Evolutionary conservation across 2,113 vertebrate species (phyloP).

Genomic region (Sphaerodactylus townsendi): DNA sequence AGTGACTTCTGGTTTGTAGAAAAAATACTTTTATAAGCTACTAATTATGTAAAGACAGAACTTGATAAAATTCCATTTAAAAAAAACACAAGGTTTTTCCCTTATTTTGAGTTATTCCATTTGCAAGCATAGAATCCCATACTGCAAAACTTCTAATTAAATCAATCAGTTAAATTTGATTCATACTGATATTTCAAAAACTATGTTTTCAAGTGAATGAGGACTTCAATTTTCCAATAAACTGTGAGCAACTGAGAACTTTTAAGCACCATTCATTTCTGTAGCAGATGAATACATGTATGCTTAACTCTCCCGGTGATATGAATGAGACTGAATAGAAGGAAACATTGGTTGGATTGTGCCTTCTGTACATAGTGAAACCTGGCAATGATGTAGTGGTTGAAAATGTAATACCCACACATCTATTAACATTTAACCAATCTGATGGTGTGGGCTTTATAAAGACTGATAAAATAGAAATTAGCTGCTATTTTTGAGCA

Average conservation of each 20-base stretch:
- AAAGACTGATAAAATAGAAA: too few species aligned
- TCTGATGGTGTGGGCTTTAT: too few species aligned
- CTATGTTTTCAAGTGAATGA: not conserved
- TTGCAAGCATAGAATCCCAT: constrained; percentile 60
- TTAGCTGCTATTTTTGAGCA: too few species aligned
- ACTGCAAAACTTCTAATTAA: constrained; percentile 15
- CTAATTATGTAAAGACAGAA: not conserved
- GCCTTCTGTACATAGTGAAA: constrained; percentile 9
- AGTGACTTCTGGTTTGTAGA: not conserved
- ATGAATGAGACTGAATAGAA: constrained; percentile 8
- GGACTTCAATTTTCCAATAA: not conserved
- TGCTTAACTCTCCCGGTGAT: constrained; percentile 25
- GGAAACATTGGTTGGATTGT: constrained; percentile 53
- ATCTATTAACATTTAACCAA: too few species aligned
- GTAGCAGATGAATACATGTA: not conserved
- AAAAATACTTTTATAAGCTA: not conserved
- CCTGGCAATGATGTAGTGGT: not conserved
- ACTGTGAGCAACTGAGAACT: constrained; percentile 14
- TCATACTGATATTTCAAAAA: not conserved
- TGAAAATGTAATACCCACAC: too few species aligned
- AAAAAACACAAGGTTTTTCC: constrained; percentile 22
- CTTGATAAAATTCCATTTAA: not conserved
- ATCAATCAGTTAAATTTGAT: not conserved
- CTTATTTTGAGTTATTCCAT: constrained; percentile 58
- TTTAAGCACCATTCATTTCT: too few species aligned